Evolutionary conservation across 37 sponge, comb jelly and placozoan genomes (phyloP).

Genomic region (Haliclona indistincta): DNA sequence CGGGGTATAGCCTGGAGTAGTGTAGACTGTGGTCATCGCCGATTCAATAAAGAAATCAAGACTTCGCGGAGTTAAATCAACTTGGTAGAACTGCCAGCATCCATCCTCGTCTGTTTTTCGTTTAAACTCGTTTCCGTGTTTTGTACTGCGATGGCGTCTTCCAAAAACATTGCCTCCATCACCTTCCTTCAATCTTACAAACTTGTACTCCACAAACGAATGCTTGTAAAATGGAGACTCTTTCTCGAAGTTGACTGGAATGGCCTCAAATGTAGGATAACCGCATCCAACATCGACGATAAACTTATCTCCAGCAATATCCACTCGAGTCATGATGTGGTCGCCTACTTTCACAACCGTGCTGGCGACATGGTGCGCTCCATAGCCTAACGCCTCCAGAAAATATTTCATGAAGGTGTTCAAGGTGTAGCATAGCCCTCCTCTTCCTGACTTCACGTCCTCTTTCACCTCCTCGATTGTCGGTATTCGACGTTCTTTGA

Average conservation of each 20-base stretch:
- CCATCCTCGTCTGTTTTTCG: too few species aligned
- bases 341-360: constrained; percentile 1
- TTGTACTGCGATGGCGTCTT: background rate
- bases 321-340: constrained; percentile 24
- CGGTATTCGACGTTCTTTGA: constrained; percentile 7
- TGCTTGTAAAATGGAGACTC: constrained; percentile 50
- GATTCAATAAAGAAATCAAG: constrained; percentile 20
- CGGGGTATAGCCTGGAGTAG: background rate
- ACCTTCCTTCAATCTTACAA: constrained; percentile 6
- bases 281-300: constrained; percentile 45
- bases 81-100: constrained; percentile 7
- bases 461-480: constrained; percentile 26
- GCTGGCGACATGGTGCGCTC: constrained; percentile 3
- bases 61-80: constrained; percentile 21
- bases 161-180: too few species aligned
- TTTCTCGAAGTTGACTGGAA: constrained; percentile 46
- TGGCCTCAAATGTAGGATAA: constrained; percentile 49
- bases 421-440: constrained; percentile 65
- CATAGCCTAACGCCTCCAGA: constrained; percentile 40
- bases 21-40: constrained; percentile 11
- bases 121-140: background rate
- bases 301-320: constrained; percentile 9
- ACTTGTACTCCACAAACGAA: constrained; percentile 56
- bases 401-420: constrained; percentile 37
- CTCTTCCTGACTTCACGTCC: constrained; percentile 20